Evolutionary conservation across 2,113 vertebrate genomes (phyloP).

Genomic region (Clarias macrocephalus): DNA sequence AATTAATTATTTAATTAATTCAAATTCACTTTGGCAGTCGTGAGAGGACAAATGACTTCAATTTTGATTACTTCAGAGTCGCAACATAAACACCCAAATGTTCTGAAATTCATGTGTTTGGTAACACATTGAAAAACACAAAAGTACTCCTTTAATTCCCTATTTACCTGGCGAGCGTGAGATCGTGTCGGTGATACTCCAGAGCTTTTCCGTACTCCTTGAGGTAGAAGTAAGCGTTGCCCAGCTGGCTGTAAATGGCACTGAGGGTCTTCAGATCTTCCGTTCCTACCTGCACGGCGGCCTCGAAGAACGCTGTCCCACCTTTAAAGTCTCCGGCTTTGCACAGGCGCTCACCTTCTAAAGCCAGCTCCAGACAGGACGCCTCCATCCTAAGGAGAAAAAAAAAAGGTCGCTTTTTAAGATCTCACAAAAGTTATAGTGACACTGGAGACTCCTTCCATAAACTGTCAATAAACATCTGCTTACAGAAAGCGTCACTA

Average conservation of each 20-base stretch:
- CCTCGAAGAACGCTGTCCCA: slow-evolving; percentile 91
- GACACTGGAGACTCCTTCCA: neutral
- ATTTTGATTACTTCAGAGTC: neutral
- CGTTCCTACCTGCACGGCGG: slow-evolving; percentile 92
- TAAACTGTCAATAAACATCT: neutral
- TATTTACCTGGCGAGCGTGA: slow-evolving; percentile 89
- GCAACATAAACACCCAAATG: neutral
- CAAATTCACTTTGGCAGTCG: neutral
- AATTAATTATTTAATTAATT: neutral
- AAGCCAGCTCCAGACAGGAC: slow-evolving; percentile 91
- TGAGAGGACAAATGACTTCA: neutral
- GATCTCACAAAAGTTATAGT: neutral
- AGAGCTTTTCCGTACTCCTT: slow-evolving; percentile 92
- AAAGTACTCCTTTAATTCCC: neutral
- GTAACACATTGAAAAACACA: neutral
- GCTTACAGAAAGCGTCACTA: too few relatives aligned
- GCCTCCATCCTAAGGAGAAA: slow-evolving; percentile 87
- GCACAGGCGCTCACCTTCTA: slow-evolving; percentile 93
- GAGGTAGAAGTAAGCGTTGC: slow-evolving; percentile 97
- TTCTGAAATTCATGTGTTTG: neutral
- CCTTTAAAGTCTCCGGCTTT: slow-evolving; percentile 93
- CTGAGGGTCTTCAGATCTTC: slow-evolving; percentile 97
- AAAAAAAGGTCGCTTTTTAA: neutral
- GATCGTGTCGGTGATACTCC: slow-evolving; percentile 91
- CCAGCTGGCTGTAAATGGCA: slow-evolving; percentile 98